These are phyloP conservation scores for Parazoanthus atlanticus DNA, from an alignment of 92 coral and sea anemone species.

Conservation along the genomic window DNA sequence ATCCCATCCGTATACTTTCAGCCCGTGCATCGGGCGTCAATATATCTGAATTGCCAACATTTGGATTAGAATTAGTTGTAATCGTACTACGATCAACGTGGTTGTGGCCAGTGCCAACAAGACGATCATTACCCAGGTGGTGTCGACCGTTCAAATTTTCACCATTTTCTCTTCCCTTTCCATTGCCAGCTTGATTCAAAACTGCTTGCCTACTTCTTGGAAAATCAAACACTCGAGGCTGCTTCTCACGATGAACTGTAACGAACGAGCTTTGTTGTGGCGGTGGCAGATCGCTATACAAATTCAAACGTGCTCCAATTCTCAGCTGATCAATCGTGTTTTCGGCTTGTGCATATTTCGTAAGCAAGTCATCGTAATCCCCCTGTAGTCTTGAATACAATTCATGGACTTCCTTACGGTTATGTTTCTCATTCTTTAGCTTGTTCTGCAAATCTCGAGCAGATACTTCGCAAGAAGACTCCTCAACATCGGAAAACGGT, in stretches of 20 bases:
- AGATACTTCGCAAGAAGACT: constrained; percentile 75
- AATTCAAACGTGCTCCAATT: constrained; percentile 93
- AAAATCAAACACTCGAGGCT: constrained; percentile 73
- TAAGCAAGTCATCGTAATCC: constrained; percentile 90
- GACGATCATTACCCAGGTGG: not conserved
- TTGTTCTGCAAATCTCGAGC: constrained; percentile 63
- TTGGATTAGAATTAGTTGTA: constrained; percentile 40
- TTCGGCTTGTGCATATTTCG: constrained; percentile 95
- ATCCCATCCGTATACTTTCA: constrained; percentile 70
- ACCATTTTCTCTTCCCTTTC: constrained; percentile 41
- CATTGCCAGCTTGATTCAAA: constrained; percentile 55
- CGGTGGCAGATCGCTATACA: constrained; percentile 93
- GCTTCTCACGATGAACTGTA: constrained; percentile 64
- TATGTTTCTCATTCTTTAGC: constrained; percentile 48
- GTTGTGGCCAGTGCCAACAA: not conserved
- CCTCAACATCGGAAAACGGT: constrained; percentile 57
- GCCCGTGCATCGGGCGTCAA: constrained; percentile 74
- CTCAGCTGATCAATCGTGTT: constrained; percentile 95
- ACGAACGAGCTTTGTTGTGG: constrained; percentile 78
- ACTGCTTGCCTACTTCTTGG: constrained; percentile 79
- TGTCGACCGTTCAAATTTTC: constrained; percentile 29
- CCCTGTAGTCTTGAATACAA: constrained; percentile 81
- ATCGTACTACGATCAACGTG: constrained; percentile 23
- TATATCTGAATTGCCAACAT: constrained; percentile 30
- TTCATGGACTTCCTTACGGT: constrained; percentile 70